These are phyloP conservation scores for Siphamia tubifer DNA, from an alignment of 2,113 vertebrate species.

Conservation along the genomic window DNA sequence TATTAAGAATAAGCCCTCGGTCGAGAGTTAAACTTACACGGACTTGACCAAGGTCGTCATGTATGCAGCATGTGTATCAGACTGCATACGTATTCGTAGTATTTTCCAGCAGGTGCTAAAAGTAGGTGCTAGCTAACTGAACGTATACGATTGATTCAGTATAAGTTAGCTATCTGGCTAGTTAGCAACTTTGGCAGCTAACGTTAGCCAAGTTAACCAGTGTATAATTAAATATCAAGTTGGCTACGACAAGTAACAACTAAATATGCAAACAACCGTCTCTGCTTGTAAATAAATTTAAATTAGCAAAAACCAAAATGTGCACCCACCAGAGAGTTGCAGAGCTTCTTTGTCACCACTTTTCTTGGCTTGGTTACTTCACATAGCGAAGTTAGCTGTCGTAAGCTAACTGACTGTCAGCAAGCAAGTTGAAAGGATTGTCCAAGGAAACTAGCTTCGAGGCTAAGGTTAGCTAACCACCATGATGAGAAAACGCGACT, in stretches of 20 bases:
- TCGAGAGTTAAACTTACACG: no score
- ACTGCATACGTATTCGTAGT: no score
- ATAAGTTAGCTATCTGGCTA: conserved; percentile 7
- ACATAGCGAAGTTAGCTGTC: conserved; percentile 62
- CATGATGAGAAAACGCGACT: neutral
- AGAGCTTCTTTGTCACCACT: conserved; percentile 37
- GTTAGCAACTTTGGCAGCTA: conserved; percentile 50
- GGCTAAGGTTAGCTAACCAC: conserved; percentile 29
- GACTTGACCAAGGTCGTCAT: no score
- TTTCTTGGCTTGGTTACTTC: conserved; percentile 30
- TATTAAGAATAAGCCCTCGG: no score
- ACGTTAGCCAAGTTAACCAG: conserved; percentile 10
- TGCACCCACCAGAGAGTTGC: conserved; percentile 49
- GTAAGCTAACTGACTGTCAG: conserved; percentile 53
- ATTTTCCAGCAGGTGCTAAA: no score
- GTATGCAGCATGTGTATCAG: no score
- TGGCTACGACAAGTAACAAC: neutral
- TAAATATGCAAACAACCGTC: neutral
- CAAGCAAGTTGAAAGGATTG: conserved; percentile 38
- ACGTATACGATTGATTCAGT: no score
- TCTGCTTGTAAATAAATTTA: neutral
- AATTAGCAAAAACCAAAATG: neutral
- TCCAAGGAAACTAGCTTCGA: conserved; percentile 23
- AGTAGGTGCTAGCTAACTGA: no score
- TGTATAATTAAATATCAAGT: neutral